Evolutionary conservation across 2,888 invertebrate species (phyloP), one percentile per base, ranked within the genome.

Genomic region (Acronicta psi): DNA sequence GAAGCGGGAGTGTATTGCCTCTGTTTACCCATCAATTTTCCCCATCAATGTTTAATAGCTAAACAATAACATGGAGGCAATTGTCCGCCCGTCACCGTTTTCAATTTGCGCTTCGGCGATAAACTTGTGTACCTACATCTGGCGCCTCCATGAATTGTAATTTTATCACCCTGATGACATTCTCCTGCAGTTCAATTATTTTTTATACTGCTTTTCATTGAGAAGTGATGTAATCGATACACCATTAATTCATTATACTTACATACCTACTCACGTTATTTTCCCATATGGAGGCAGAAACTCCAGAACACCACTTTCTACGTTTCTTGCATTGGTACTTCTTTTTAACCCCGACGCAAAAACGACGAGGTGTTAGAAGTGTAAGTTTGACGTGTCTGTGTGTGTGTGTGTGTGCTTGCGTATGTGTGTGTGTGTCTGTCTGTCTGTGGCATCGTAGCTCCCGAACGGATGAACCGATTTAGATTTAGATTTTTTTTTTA

Each of bases 51-150:
- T 88, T 86, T 90, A 90, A 92, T 91, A 87, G 89, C 79, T 81
- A 89, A 89, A 86, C 91, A 88, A 92, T 92, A 92, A 89, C 83
- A 80, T 73, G 62, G 78, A 73, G 72, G 76, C 87, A 89, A 88
- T 92, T 87, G 88, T 86, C 82, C 82, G 72, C 73, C 73, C 79
- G 76, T 78, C 79, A 80, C 80, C 81, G 81, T 81, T 86, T 91
- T 88, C 93, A 93, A 93, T 93, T 93, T 93, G 86, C 88, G 82
- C 79, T 64, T 75, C 76, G 70, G 84, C 84, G 77, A 91, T 93
- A 93, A 93, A 93, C 78, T 73, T 65, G 69, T 81, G 80, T 83
- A 75, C 70, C 76, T 86, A 88, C 91, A 92, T 90, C 90, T 93
- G 91, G 88, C 89, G 89, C 87, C 90, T 85, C 77, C 64, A 72